Evolutionary conservation across 2,888 invertebrate genomes (phyloP).

Genomic region (Amphipoea lucens): DNA sequence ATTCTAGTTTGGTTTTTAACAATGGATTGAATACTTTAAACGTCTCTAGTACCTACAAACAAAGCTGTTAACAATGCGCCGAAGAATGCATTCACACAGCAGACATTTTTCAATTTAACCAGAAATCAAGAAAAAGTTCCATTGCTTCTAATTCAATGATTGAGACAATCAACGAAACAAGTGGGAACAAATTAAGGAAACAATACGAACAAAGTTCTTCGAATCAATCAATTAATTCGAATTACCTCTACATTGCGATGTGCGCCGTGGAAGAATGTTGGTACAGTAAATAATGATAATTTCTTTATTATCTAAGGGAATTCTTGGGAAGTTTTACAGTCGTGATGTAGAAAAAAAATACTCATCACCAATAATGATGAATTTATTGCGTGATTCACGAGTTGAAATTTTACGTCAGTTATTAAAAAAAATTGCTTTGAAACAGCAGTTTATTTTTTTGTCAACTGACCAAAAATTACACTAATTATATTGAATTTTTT

Average conservation of each 20-base stretch:
- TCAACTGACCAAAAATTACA: no score
- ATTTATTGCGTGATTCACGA: background rate
- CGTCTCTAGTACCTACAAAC: background rate
- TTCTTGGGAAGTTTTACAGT: background rate
- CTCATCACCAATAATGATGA: background rate
- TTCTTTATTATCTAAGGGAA: background rate
- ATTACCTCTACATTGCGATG: constrained; percentile 24
- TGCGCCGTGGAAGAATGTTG: constrained; percentile 10
- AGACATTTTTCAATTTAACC: constrained; percentile 22
- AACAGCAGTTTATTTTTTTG: no score
- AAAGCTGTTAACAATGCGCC: constrained; percentile 10
- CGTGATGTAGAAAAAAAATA: background rate
- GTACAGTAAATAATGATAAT: constrained; percentile 10
- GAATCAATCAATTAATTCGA: constrained; percentile 49
- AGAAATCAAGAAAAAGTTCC: constrained; percentile 35
- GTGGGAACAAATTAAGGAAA: constrained; percentile 49
- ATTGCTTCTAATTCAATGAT: constrained; percentile 39
- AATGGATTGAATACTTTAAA: background rate
- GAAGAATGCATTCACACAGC: constrained; percentile 31
- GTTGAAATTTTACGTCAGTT: background rate
- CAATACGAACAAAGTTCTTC: constrained; percentile 33
- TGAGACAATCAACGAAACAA: constrained; percentile 47
- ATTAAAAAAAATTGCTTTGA: no score
- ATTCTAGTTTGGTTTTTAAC: background rate
- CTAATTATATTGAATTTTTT: no score